Base-by-base conservation (phyloP, 2,888 invertebrate genomes). In the Thereva nobilitata region DNA sequence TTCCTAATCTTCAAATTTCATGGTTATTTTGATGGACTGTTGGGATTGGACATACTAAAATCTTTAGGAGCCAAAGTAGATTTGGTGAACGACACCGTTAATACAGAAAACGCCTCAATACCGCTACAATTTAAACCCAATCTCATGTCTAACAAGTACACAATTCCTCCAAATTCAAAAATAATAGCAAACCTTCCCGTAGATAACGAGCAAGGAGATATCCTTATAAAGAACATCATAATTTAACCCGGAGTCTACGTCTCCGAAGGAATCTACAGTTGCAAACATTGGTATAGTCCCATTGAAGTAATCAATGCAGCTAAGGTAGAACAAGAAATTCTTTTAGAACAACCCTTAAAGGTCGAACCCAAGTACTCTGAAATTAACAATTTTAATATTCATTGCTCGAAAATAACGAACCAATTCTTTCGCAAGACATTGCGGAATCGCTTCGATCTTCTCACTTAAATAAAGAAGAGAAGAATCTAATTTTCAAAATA, bases 1-100 rank as follows among this genome's bases (percentile, higher is more conserved):
- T 64, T 71, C 9, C 50, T 71, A 41, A 12, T 70, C 7, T 69
- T 70, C 44, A 67, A 64, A 66, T 71, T 72, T 41, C 71, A 73
- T 35, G 65, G 67, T 40, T 71, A 70, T 35, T 71, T 72, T 40
- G 71, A 72, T 63, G 69, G 68, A 6, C 44, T 72, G 42, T 35
- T 73, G 44, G 71, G 71, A 35, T 54, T 73, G 38, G 69, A 70
- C 9, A 68, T 47, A 9, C 64, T 71, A 61, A 70, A 69, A 38
- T 9, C 56, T 23, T 54, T 72, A 40, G 45, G 47, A 23, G 64
- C 54, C 9, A 65, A 68, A 57, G 47, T 68, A 3, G 65, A 68
- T 44, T 34, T 68, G 5, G 9, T 12, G 12, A 67, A 56, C 34
- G 45, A 55, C 45, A n/a, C 8, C 8, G 41, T 67, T 8, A n/a